Evolutionary conservation across 2,113 vertebrate species (phyloP), one percentile per base, ranked within the genome.

Genomic region (Prionailurus bengalensis): DNA sequence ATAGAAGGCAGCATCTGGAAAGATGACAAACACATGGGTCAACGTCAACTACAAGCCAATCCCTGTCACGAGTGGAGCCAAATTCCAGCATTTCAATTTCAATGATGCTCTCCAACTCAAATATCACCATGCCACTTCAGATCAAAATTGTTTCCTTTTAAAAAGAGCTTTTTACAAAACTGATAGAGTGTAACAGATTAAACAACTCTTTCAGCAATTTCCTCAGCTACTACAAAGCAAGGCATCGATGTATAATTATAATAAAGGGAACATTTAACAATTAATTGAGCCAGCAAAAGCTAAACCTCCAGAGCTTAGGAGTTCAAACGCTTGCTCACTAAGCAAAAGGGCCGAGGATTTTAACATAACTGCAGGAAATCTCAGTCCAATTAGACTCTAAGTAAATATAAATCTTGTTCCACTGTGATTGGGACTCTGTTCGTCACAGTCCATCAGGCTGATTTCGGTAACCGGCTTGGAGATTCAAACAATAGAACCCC

Each of bases 21-120:
- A 96, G 88, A 95, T 6, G 55, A 97, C 98, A 98, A 98, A 98
- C 97, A 98, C 98, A 91, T 15, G 97, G 97, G 98, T 97, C 98
- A 98, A 92, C 70, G 98, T 98, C 98, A 98, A 96, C 97, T 13
- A 86, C 86, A 97, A 98, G 94, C 96, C 98, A 97, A 97, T 94
- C 87, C 71, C 94, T 90, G 91, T 79, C 88, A 97, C 94, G 73
- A 91, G 61, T 23, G 1, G 51, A 98, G 97, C 94, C 98, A 97
- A 97, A 97, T 92, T 89, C 95, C 91, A 95, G 84, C 93, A 93
- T 96, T 98, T 97, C 98, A 94, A 61, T 96, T 97, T 92, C 92
- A 96, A 97, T 89, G 83, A 80, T 16, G 1, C 81, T 97, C 93
- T 91, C 91, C 94, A 95, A 86, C 92, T 96, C 94, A 98, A 95